Evolutionary conservation across 1,140 invertebrate species (phyloP), one percentile per base, ranked within the genome.

Genomic region (Chionoecetes opilio): DNA sequence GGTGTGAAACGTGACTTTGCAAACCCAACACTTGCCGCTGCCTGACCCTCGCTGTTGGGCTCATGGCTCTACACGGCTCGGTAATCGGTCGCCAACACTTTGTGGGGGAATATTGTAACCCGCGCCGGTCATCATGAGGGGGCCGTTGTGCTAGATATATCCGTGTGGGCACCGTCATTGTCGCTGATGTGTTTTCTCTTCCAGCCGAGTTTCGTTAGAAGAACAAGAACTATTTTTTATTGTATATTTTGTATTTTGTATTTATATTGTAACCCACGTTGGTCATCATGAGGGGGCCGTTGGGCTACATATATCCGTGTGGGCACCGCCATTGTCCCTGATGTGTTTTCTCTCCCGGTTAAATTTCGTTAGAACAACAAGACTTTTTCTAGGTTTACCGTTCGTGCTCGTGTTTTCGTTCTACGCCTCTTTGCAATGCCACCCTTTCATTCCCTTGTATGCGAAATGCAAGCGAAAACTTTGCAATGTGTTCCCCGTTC

Each of bases 1-100:
- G 63, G 63, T 75, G 63, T 75, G 63, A 26, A 75, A 75, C 63
- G 63, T 75, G 63, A 75, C 63, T 75, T 75, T 75, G 63, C 63
- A 75, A 75, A 75, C 63, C 21, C 63, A n/a, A 26, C 63, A n/a
- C 63, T 75, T n/a, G 21, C 11, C 46, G 46, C 46, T 0, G 11
- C 46, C 46, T 17, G 46, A n/a, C 46, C 63, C 63, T 26, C 63
- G 21, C 63, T n/a, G 63, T 26, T 75, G 63, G 5, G 63, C 21
- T 21, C 21, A 17, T n/a, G 21, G 11, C 63, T 1, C 21, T 26
- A 3, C 21, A 26, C 11, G 11, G 63, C 63, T 75, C 6, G 26
- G 63, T 75, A 75, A 75, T 75, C 63, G 63, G 63, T n/a, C 21
- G 63, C 63, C 21, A 75, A 75, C 63, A 75, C 63, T 75, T 75